A percentile compares a stretch with the other conserved stretches of the same genome.
Conservation (phyloP, 2,797 vertebrate genomes). For the Paedocypris micromegethes region DNA sequence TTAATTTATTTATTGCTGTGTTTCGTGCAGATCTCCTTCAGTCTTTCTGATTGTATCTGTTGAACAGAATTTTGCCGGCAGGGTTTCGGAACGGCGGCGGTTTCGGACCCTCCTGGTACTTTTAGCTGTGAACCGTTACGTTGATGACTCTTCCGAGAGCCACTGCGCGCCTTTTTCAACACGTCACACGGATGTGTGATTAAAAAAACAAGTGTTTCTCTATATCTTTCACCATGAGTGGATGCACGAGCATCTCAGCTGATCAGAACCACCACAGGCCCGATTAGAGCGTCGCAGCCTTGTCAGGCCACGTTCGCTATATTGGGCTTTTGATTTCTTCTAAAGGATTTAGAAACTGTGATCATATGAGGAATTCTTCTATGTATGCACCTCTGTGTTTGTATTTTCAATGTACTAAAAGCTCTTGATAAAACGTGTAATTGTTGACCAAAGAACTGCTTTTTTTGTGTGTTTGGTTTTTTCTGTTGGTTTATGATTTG, state of each 20-base stretch:
- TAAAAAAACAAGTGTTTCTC: too few relatives aligned
- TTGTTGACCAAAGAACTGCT: too few relatives aligned
- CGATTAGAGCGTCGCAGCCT: constrained; percentile 3
- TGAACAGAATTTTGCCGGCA: constrained; percentile 70
- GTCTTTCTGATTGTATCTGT: constrained; percentile 70
- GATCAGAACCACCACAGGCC: too few relatives aligned
- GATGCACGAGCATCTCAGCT: too few relatives aligned
- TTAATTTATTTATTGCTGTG: constrained; percentile 76
- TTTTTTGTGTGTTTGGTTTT: too few relatives aligned
- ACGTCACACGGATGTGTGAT: too few relatives aligned
- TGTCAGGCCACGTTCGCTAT: neutral
- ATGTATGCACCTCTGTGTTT: constrained; percentile 2
- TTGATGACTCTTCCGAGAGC: constrained; percentile 30
- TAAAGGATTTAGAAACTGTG: constrained; percentile 18
- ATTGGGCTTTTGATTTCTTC: neutral
- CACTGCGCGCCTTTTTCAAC: neutral
- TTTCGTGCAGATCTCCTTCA: constrained; percentile 67
- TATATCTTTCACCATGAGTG: too few relatives aligned
- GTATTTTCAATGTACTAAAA: neutral
- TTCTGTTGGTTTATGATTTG: too few relatives aligned
- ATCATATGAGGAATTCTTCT: constrained; percentile 21
- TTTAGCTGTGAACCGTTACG: constrained; percentile 72
- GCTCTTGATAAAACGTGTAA: neutral
- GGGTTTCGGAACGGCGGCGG: constrained; percentile 54
- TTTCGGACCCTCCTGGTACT: constrained; percentile 53